Conservation (phyloP, 1,140 invertebrate genomes). For the Brachionus angularis region DNA sequence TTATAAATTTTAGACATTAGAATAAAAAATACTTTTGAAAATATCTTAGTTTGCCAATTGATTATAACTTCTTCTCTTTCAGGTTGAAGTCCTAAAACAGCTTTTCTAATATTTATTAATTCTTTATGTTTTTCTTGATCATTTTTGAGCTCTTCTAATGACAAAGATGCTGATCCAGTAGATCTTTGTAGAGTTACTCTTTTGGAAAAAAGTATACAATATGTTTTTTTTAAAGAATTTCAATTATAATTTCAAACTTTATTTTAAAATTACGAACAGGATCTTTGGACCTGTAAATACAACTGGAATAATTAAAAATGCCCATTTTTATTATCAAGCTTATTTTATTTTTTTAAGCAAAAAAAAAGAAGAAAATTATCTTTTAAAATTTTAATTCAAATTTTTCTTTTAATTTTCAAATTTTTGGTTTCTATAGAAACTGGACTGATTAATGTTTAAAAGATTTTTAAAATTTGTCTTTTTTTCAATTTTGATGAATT, state of each 20-base stretch:
- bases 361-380: not conserved
- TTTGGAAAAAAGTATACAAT: not conserved
- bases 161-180: not conserved
- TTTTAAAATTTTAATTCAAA: no score
- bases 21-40: slow-evolving; percentile 13
- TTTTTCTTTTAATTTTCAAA: no score
- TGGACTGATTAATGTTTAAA: no score
- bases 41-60: slow-evolving; percentile 37
- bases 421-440: no score
- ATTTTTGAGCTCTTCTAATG: not conserved
- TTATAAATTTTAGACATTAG: not conserved
- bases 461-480: no score
- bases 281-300: slow-evolving; percentile 38
- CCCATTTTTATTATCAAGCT: not conserved
- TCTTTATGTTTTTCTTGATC: not conserved
- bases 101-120: not conserved
- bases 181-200: slow-evolving; percentile 33
- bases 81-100: not conserved
- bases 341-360: not conserved
- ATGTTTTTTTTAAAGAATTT: not conserved
- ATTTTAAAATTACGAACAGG: slow-evolving; percentile 38
- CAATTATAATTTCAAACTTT: slow-evolving; percentile 6
- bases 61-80: slow-evolving; percentile 27
- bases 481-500: no score
- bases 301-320: slow-evolving; percentile 18